Conservation (phyloP, 2,888 invertebrate genomes). For the Andrena chrysosceles region DNA sequence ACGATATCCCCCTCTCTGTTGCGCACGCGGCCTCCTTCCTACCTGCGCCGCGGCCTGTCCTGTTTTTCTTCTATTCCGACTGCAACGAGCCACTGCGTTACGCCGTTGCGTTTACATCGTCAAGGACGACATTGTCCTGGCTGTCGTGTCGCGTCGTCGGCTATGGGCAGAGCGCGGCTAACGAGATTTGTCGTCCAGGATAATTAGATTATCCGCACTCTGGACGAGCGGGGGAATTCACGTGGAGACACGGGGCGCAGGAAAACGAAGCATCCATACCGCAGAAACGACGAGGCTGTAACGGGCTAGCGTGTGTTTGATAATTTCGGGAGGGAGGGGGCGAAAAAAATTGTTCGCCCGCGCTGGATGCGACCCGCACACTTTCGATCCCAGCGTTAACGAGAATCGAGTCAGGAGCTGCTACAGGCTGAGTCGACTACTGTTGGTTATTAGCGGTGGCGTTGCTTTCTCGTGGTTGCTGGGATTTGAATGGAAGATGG, state of each 20-base stretch:
- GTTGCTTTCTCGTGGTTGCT: too few relatives aligned
- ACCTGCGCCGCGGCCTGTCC: constrained; percentile 1
- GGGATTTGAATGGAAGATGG: too few relatives aligned
- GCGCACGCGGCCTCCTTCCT: constrained; percentile 12
- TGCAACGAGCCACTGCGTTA: constrained; percentile 62
- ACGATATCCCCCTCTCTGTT: constrained; percentile 70
- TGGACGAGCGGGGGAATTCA: constrained; percentile 67
- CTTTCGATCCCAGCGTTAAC: constrained; percentile 16
- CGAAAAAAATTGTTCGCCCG: constrained; percentile 3
- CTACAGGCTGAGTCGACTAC: not conserved
- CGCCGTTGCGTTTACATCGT: constrained; percentile 71
- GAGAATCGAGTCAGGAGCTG: constrained; percentile 18
- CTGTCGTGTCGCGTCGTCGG: constrained; percentile 65
- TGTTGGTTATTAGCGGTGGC: too few relatives aligned
- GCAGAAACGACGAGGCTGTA: constrained; percentile 61
- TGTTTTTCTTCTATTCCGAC: constrained; percentile 57
- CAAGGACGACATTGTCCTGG: constrained; percentile 67
- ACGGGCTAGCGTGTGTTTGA: constrained; percentile 70
- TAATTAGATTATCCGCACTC: constrained; percentile 79
- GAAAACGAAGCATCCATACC: constrained; percentile 65
- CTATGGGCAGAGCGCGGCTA: constrained; percentile 71
- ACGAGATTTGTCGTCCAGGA: constrained; percentile 80
- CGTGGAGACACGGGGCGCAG: constrained; percentile 52
- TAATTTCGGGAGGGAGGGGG: constrained; percentile 55
- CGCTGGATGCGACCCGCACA: not conserved